These are phyloP conservation scores for Mycetomoellerius zeteki DNA, from an alignment of 1,140 invertebrate genomes.

Conservation along the genomic window DNA sequence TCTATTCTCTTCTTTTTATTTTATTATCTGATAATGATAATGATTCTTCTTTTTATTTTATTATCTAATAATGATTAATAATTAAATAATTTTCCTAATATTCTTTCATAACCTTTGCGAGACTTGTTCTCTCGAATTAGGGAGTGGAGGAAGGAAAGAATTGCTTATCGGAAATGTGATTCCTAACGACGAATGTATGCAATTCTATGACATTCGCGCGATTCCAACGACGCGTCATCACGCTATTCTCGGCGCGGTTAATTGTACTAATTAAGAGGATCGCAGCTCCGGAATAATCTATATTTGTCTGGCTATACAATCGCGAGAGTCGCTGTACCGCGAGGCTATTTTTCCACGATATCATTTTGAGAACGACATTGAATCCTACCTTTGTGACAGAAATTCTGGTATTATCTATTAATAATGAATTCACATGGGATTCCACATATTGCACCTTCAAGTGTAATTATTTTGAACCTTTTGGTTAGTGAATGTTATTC, in stretches of 20 bases:
- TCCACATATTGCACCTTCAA: not conserved
- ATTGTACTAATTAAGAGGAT: constrained; percentile 86
- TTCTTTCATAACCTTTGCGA: not conserved
- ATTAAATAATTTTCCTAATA: not conserved
- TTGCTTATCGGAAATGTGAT: not conserved
- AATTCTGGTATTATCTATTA: constrained; percentile 9
- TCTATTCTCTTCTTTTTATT: not conserved
- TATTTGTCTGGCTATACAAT: constrained; percentile 76
- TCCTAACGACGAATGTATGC: constrained; percentile 9
- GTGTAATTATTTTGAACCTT: not conserved
- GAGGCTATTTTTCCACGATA: constrained; percentile 76
- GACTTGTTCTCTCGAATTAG: not conserved
- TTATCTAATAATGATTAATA: not conserved
- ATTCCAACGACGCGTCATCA: constrained; percentile 63
- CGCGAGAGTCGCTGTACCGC: constrained; percentile 39
- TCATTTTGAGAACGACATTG: constrained; percentile 2
- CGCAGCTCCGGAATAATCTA: constrained; percentile 83
- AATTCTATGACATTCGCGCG: constrained; percentile 28
- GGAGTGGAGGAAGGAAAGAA: too few species aligned
- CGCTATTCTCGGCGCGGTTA: constrained; percentile 82
- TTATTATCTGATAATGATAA: too few species aligned
- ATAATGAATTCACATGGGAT: not conserved
- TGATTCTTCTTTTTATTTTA: not conserved
- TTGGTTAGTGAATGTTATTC: not conserved
- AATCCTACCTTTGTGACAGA: not conserved